Evolutionary conservation across 2,888 invertebrate genomes (phyloP).

Genomic region (Ryuthela nishihirai): DNA sequence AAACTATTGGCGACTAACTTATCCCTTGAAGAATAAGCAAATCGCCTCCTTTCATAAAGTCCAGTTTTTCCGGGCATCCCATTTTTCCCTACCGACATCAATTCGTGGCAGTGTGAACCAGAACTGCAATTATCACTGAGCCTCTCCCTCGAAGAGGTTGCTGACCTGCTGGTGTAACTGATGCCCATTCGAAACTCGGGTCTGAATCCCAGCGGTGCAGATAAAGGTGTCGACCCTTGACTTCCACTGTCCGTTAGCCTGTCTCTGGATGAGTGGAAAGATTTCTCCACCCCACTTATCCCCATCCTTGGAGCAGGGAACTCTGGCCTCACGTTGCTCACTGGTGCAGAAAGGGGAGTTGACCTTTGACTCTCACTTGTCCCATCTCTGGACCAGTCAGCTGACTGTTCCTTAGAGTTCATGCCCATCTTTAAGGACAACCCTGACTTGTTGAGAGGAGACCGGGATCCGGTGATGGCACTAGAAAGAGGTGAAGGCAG

Average conservation of each 20-base stretch:
- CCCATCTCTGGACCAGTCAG: constrained; percentile 4
- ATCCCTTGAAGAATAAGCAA: not conserved
- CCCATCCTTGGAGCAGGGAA: constrained; percentile 23
- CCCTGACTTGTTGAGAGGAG: constrained; percentile 16
- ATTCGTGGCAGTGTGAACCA: constrained; percentile 7
- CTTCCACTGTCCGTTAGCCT: constrained; percentile 12
- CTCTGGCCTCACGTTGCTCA: constrained; percentile 9
- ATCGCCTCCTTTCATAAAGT: not conserved
- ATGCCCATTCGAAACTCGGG: constrained; percentile 24
- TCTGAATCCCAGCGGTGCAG: not conserved
- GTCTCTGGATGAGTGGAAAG: constrained; percentile 9
- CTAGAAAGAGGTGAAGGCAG: not conserved
- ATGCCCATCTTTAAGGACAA: constrained; percentile 26
- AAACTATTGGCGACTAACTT: not conserved
- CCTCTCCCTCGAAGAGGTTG: constrained; percentile 10
- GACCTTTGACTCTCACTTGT: constrained; percentile 14
- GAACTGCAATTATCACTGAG: constrained; percentile 14
- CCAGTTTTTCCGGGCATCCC: not conserved
- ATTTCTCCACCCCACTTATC: constrained; percentile 23
- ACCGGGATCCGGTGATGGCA: constrained; percentile 29
- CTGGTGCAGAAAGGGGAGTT: constrained; percentile 24
- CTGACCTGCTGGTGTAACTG: constrained; percentile 20
- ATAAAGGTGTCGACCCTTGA: constrained; percentile 3
- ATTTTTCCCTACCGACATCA: constrained; percentile 4
- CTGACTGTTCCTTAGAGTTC: constrained; percentile 15